A percentile compares a stretch with the other conserved stretches of the same genome.
phyloP scores from a whole-genome alignment of 1,140 invertebrate species.

The Tetraneura akinire region DNA sequence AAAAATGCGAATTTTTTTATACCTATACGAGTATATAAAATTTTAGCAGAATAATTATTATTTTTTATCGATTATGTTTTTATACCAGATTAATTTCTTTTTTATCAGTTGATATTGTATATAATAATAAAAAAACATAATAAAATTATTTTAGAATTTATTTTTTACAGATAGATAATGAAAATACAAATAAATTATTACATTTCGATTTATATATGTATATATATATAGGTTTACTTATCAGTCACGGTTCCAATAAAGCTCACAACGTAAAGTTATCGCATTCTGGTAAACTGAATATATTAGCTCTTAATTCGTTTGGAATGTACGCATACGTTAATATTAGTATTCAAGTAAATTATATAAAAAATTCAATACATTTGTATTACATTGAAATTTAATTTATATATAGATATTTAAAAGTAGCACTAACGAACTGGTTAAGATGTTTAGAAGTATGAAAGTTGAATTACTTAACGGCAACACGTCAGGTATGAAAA shows the following conservation, averaged over 20 bases:
- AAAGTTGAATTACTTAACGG: background rate
- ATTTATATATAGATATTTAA: background rate
- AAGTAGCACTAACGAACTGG: background rate
- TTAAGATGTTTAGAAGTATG: background rate
- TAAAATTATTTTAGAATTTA: too few species aligned
- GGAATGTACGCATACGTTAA: background rate
- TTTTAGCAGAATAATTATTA: too few species aligned
- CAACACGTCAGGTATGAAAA: background rate
- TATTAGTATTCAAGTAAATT: conserved; percentile 9
- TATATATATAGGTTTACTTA: background rate
- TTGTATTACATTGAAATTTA: background rate
- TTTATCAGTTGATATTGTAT: too few species aligned
- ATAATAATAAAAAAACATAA: too few species aligned
- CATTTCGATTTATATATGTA: background rate
- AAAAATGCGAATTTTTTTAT: too few species aligned
- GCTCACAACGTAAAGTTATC: background rate
- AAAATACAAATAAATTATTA: too few species aligned
- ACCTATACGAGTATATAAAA: too few species aligned
- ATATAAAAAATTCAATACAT: background rate
- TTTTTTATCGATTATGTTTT: too few species aligned
- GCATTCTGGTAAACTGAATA: background rate
- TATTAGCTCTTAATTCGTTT: background rate
- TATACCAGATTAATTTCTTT: too few species aligned
- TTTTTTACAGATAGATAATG: too few species aligned
- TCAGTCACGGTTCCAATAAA: background rate